Percentiles rank a stretch among this genome's conserved stretches.
Evolutionary conservation across 1,140 invertebrate genomes (phyloP).

Genomic region (Acyrthosiphon pisum): DNA sequence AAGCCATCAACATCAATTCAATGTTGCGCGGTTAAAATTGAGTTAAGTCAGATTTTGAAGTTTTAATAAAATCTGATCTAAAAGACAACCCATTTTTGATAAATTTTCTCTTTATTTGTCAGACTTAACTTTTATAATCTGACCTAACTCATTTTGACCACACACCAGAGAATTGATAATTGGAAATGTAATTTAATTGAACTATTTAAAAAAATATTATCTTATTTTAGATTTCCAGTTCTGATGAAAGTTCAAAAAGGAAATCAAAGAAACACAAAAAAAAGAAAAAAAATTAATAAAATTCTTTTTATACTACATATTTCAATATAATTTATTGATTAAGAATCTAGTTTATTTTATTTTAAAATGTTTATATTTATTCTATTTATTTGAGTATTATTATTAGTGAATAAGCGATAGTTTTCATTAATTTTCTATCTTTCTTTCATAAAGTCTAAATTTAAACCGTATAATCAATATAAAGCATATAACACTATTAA

Average conservation of each 20-base stretch:
- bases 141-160: neutral
- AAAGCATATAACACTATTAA: too few relatives aligned
- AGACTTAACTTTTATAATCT: neutral
- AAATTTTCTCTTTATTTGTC: neutral
- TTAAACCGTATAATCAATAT: neutral
- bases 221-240: slow-evolving; percentile 53
- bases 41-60: neutral
- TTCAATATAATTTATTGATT: neutral
- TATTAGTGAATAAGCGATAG: neutral
- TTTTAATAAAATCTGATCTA: neutral
- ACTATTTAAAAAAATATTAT: neutral
- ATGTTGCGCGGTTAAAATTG: neutral
- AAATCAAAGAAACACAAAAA: slow-evolving; percentile 58
- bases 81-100: neutral
- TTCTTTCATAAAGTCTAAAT: neutral
- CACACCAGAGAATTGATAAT: neutral
- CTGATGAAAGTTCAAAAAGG: slow-evolving; percentile 48
- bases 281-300: slow-evolving; percentile 32
- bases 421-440: neutral
- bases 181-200: neutral
- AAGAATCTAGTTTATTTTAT: neutral
- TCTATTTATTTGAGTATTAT: neutral
- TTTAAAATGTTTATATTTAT: neutral
- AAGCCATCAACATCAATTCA: slow-evolving; percentile 29
- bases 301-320: neutral